Base-by-base conservation (phyloP, 64 coral and sea anemone species). In the Pocillopora damicornis region DNA sequence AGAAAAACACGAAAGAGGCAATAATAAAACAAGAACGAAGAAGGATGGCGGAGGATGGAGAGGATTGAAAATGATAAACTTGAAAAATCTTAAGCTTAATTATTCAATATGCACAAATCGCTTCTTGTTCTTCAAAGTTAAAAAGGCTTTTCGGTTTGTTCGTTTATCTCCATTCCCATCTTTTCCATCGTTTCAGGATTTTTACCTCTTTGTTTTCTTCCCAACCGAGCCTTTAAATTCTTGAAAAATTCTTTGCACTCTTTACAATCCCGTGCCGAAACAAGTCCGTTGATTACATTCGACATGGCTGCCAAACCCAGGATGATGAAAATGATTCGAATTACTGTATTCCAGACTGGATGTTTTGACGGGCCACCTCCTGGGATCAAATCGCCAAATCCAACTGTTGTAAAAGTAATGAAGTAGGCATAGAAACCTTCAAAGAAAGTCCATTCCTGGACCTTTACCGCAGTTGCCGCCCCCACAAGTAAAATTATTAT, bases 321-420 rank as follows among this genome's bases (percentile, higher is more conserved):
- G 0, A 85, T 15, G 20, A 85, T 72, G 8, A 85, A 37, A 5
- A 34, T 25, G 36, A 85, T 38, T n/a, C 20, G 81, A 18, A 72
- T 57, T 12, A 25, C 65, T 13, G 11, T 45, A 38, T 23, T 71
- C 22, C 0, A 22, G 11, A 0, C 11, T 1, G 30, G 22, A 5
- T 67, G 65, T 35, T 9, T 18, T 83, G 61, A 63, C 14, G 60
- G 22, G 37, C 26, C n/a, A 15, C 37, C 65, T 6, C 63, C 81
- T 15, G 81, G 81, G 15, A 85, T 85, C 6, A 85, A 37, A 37
- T 92, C 90, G 23, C 90, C 90, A 34, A 87, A 92, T 7, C 90
- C 90, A 74, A 92, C 86, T 58, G 90, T 92, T 5, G 90, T 86
- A 25, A 79, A 87, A 34, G 90, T 92, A 22, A 92, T 92, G 56